These are phyloP conservation scores for Pomacea canaliculata DNA, from an alignment of 2,888 invertebrate species.

Conservation along the genomic window DNA sequence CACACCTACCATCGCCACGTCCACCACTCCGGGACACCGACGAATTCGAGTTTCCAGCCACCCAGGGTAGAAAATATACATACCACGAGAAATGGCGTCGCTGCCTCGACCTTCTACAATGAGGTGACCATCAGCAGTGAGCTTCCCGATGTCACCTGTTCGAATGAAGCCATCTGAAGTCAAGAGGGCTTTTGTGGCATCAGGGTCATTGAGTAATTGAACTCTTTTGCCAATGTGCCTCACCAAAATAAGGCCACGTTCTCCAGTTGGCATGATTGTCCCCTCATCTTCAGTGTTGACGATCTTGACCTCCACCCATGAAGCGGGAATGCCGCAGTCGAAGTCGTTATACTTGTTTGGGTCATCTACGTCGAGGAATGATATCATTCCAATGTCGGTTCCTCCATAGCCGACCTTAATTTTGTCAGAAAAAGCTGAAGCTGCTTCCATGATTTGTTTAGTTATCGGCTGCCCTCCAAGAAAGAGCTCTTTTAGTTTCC, in stretches of 20 bases:
- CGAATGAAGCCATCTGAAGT: conserved; percentile 17
- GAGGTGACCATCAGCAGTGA: conserved; percentile 9
- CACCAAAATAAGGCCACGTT: conserved; percentile 8
- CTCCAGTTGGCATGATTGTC: background rate
- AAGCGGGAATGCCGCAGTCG: background rate
- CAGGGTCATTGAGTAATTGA: conserved; percentile 13
- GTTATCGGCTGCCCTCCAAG: conserved; percentile 12
- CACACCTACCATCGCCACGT: conserved; percentile 23
- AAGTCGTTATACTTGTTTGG: background rate
- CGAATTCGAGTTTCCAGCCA: conserved; percentile 19
- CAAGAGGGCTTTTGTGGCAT: conserved; percentile 8
- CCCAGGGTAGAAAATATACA: conserved; percentile 19
- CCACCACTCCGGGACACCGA: conserved; percentile 7
- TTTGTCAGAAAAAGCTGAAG: background rate
- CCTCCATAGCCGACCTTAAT: conserved; percentile 6
- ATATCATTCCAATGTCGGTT: conserved; percentile 3
- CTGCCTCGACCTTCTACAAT: conserved; percentile 6
- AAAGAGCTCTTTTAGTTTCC: background rate
- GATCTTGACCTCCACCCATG: conserved; percentile 10
- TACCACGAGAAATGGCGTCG: conserved; percentile 22
- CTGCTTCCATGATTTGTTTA: background rate
- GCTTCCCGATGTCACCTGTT: conserved; percentile 14
- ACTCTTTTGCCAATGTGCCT: too few relatives aligned
- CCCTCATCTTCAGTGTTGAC: conserved; percentile 15
- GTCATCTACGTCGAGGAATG: background rate